phyloP scores from a whole-genome alignment of 2,797 vertebrate genomes.

The Sebastes oblongus region DNA sequence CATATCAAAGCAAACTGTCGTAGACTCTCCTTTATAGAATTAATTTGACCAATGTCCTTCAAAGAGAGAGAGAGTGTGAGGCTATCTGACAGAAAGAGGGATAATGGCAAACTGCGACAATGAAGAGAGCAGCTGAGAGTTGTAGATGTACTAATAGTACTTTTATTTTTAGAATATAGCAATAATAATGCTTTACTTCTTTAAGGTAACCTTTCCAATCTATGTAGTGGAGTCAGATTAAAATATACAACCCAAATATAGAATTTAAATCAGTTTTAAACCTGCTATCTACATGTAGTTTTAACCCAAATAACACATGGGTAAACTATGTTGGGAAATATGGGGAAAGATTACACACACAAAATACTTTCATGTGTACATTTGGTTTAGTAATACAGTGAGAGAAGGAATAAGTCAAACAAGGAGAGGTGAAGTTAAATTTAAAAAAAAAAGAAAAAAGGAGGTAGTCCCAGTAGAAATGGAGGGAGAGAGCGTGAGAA shows the following conservation, averaged over 20 bases:
- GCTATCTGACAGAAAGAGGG: background rate
- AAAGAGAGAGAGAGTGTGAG: background rate
- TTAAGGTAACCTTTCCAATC: background rate
- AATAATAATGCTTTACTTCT: background rate
- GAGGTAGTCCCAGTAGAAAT: background rate
- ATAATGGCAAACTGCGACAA: background rate
- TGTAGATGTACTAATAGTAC: background rate
- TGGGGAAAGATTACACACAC: background rate
- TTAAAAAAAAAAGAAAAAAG: background rate
- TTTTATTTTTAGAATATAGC: background rate
- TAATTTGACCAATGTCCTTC: conserved; percentile 52
- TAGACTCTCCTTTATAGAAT: conserved; percentile 39
- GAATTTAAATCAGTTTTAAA: background rate
- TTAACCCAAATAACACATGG: background rate
- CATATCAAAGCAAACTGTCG: conserved; percentile 40
- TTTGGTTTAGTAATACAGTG: too few relatives aligned
- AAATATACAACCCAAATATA: background rate
- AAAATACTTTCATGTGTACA: background rate
- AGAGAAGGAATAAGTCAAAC: background rate
- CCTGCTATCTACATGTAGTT: background rate
- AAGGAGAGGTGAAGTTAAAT: background rate
- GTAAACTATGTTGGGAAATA: too few relatives aligned
- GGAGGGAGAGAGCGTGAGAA: background rate
- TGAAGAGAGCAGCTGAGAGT: background rate
- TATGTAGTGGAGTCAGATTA: background rate